Conservation (phyloP, 2,113 vertebrate species). For the Apistogramma diplotaenia region DNA sequence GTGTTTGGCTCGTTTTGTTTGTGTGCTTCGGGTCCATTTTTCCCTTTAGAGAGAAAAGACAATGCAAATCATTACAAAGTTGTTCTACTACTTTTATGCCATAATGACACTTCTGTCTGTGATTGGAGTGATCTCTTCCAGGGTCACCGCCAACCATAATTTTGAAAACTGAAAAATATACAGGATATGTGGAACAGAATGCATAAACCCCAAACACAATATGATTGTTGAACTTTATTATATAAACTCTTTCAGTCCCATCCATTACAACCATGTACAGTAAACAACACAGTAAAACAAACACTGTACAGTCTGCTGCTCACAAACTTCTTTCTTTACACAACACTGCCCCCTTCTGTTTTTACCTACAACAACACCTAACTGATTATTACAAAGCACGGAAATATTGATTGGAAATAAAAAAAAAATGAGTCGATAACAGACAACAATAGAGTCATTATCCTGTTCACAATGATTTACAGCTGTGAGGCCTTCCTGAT, state of each 20-base stretch:
- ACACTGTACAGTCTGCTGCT: background rate
- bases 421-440: background rate
- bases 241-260: background rate
- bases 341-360: constrained; percentile 62
- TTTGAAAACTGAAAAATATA: background rate
- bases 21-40: background rate
- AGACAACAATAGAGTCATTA: background rate
- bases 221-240: constrained; percentile 16
- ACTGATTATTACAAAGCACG: background rate
- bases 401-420: background rate
- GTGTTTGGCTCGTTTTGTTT: background rate
- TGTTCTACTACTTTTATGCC: background rate
- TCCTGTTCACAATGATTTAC: constrained; percentile 5
- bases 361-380: background rate
- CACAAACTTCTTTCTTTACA: background rate
- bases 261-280: background rate
- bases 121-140: background rate
- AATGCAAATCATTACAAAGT: background rate
- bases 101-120: background rate
- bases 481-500: background rate
- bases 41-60: background rate
- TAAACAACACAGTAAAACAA: background rate
- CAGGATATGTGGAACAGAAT: background rate
- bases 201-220: background rate
- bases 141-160: background rate